phyloP scores from a whole-genome alignment of 1,140 invertebrate genomes.

The Choristoneura fumiferana region DNA sequence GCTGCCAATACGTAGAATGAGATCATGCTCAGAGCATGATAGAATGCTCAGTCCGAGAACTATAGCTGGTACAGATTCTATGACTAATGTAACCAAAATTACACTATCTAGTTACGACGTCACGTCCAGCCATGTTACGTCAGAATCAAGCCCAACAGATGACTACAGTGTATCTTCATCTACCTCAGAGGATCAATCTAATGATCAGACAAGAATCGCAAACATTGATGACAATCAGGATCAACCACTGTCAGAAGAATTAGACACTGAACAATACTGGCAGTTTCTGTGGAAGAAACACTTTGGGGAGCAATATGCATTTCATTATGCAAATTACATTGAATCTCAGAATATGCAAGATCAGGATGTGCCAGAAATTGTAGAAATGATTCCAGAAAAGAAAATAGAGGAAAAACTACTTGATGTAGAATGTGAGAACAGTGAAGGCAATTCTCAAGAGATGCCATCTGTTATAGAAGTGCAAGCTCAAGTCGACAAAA shows the following conservation, averaged over 20 bases:
- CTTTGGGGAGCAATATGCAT: conserved; percentile 84
- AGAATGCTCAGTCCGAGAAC: conserved; percentile 81
- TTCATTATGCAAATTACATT: conserved; percentile 82
- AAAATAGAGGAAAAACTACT: conserved; percentile 44
- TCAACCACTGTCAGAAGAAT: conserved; percentile 65
- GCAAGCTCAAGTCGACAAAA: conserved; percentile 48
- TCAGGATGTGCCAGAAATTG: conserved; percentile 31
- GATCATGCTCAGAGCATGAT: conserved; percentile 82
- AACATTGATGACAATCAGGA: conserved; percentile 79
- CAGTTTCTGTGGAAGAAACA: conserved; percentile 88
- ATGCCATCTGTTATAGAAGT: conserved; percentile 71
- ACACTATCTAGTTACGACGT: conserved; percentile 81
- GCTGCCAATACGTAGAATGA: conserved; percentile 56
- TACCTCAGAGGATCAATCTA: conserved; percentile 65
- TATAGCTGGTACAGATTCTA: conserved; percentile 83
- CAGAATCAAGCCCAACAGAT: conserved; percentile 70
- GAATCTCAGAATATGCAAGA: conserved; percentile 48
- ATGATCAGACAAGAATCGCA: conserved; percentile 76
- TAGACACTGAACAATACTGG: conserved; percentile 83
- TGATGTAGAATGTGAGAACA: conserved; percentile 64
- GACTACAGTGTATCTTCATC: conserved; percentile 69
- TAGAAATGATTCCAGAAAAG: conserved; percentile 37
- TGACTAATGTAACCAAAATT: conserved; percentile 87
- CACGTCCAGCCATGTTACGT: conserved; percentile 78
- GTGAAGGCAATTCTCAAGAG: conserved; percentile 72